Percentiles rank a stretch among this genome's conserved stretches.
phyloP scores from a whole-genome alignment of 2,888 invertebrate genomes.

The Molanna angustata region DNA sequence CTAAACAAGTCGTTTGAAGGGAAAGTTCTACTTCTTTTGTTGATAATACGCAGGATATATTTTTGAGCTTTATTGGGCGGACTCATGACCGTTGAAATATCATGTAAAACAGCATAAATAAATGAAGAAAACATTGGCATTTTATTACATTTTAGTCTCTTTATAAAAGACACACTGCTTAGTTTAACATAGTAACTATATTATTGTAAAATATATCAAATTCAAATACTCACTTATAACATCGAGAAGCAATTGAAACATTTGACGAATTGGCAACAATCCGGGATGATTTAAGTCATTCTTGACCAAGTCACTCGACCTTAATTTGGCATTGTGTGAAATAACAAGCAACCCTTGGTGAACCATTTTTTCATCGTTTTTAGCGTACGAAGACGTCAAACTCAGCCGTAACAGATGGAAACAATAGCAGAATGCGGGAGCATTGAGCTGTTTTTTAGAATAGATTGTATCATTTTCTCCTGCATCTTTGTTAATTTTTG shows the following conservation, averaged over 20 bases:
- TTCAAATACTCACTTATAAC: conserved; percentile 64
- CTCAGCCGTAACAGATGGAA: conserved; percentile 75
- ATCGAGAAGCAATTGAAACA: conserved; percentile 76
- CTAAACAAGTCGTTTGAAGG: too few relatives aligned
- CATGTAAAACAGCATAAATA: too few relatives aligned
- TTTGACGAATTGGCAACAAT: conserved; percentile 76
- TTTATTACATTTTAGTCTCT: too few relatives aligned
- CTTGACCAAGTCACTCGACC: conserved; percentile 45
- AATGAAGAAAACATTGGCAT: too few relatives aligned
- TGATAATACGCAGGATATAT: too few relatives aligned
- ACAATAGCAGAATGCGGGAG: conserved; percentile 78
- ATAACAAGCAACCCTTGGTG: conserved; percentile 64
- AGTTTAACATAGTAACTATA: neutral
- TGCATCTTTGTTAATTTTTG: conserved; percentile 8
- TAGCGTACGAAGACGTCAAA: conserved; percentile 46
- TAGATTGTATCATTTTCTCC: neutral
- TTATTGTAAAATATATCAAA: neutral
- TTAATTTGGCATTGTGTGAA: conserved; percentile 68
- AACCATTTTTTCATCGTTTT: conserved; percentile 55
- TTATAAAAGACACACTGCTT: too few relatives aligned
- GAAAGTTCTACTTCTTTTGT: too few relatives aligned
- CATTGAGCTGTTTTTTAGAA: conserved; percentile 59
- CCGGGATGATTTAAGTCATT: conserved; percentile 67
- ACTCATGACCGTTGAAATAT: too few relatives aligned
- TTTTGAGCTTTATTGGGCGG: too few relatives aligned